Conservation (phyloP, 2,113 vertebrate species). For the Pelecanus crispus region DNA sequence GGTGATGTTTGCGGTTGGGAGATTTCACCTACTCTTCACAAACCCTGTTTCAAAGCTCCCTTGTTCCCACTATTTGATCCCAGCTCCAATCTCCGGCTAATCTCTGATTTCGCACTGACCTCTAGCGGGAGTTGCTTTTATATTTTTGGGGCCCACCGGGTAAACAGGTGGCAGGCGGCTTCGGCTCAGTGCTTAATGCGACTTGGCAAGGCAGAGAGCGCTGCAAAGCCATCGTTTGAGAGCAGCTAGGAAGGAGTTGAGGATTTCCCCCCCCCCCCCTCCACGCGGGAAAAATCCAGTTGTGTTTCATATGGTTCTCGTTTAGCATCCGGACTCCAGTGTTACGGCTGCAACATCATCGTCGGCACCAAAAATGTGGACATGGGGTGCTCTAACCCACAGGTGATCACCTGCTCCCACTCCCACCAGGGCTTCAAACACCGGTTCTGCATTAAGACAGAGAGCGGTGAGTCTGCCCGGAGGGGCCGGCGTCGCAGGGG, state of each 20-base stretch:
- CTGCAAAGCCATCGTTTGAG: background rate
- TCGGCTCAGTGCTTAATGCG: background rate
- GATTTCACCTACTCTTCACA: background rate
- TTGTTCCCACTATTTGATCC: background rate
- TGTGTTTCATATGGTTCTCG: background rate
- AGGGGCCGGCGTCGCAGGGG: fast-evolving
- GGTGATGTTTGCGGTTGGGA: background rate
- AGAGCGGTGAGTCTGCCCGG: conserved; percentile 79
- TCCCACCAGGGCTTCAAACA: conserved; percentile 92
- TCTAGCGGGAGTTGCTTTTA: conserved; percentile 28
- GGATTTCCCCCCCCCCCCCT: background rate
- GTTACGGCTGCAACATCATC: conserved; percentile 89
- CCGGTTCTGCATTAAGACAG: conserved; percentile 90
- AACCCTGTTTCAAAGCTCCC: background rate
- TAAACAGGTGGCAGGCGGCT: background rate
- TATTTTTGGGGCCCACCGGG: background rate
- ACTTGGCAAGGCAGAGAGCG: conserved; percentile 8
- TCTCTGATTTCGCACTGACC: conserved; percentile 54
- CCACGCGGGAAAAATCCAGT: background rate
- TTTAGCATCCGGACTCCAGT: conserved; percentile 81
- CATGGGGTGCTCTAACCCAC: conserved; percentile 84
- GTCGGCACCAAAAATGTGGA: conserved; percentile 83
- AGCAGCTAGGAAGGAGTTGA: background rate
- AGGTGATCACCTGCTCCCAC: conserved; percentile 88
- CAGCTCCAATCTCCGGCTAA: background rate